Percentiles rank a stretch among this genome's conserved stretches.
phyloP scores from a whole-genome alignment of 92 coral and sea anemone species.

The Virgularia gustaviana region DNA sequence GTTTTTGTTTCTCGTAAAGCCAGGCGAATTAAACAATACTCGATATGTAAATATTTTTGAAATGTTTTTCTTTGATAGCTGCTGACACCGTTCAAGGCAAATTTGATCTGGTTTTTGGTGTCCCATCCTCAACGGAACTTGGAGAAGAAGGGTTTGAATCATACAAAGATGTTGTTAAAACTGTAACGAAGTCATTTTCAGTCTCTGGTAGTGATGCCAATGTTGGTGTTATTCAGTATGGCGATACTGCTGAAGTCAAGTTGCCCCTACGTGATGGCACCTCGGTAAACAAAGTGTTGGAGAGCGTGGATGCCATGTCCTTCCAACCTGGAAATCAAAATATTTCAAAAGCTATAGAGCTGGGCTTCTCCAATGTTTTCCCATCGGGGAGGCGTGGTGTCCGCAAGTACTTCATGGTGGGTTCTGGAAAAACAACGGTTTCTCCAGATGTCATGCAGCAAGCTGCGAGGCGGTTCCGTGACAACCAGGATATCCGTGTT shows the following conservation, averaged over 20 bases:
- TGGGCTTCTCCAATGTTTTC: conserved; percentile 6
- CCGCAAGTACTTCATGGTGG: conserved; percentile 18
- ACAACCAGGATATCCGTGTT: conserved; percentile 4
- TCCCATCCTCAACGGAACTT: conserved; percentile 21
- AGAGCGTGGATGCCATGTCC: conserved; percentile 9
- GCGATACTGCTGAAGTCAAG: neutral
- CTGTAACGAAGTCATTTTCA: neutral
- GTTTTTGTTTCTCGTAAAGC: too few species aligned
- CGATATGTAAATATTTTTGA: too few species aligned
- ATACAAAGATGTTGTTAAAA: conserved; percentile 10
- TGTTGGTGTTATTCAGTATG: conserved; percentile 25
- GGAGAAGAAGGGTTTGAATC: conserved; percentile 10
- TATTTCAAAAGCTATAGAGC: conserved; percentile 7
- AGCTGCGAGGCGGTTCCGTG: neutral
- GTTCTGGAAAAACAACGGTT: neutral
- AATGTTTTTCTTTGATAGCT: too few species aligned
- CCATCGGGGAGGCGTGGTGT: neutral
- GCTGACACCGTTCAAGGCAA: too few species aligned
- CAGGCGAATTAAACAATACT: too few species aligned
- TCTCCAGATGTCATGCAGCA: neutral
- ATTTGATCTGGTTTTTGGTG: conserved; percentile 28
- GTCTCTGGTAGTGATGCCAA: neutral
- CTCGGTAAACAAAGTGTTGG: neutral
- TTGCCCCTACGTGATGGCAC: conserved; percentile 25
- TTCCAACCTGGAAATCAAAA: neutral